Evolutionary conservation across 2,888 invertebrate genomes (phyloP).

Genomic region (Apotomis turbidana): DNA sequence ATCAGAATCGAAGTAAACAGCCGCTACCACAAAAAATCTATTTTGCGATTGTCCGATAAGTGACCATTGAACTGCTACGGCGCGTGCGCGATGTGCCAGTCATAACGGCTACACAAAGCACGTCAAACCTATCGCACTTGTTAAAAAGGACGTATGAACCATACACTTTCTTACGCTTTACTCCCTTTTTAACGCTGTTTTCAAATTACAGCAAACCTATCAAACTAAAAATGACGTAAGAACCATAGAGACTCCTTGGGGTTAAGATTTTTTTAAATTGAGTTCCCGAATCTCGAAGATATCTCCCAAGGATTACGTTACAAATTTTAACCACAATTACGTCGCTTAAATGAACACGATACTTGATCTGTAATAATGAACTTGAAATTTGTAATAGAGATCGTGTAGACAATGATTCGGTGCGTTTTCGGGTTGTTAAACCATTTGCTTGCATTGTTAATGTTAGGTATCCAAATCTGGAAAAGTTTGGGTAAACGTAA

Average conservation of each 20-base stretch:
- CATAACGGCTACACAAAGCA: constrained; percentile 77
- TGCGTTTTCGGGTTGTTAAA: constrained; percentile 45
- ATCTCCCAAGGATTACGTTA: constrained; percentile 78
- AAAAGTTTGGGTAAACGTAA: no score
- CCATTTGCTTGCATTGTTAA: constrained; percentile 19
- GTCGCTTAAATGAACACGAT: constrained; percentile 65
- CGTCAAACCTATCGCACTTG: constrained; percentile 52
- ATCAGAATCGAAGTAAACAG: constrained; percentile 43
- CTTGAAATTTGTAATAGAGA: constrained; percentile 60
- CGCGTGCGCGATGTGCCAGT: constrained; percentile 78
- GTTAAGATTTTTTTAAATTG: no score
- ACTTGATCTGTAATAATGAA: constrained; percentile 70
- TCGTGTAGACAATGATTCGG: constrained; percentile 47
- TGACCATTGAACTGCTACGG: constrained; percentile 68
- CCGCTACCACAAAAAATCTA: constrained; percentile 59
- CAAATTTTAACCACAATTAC: constrained; percentile 77
- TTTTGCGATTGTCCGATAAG: constrained; percentile 60
- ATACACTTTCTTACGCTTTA: background rate
- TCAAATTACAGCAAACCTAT: no score
- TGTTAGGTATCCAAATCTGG: background rate
- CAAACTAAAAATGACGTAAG: no score
- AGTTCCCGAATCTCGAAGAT: constrained; percentile 67
- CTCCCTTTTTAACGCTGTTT: background rate
- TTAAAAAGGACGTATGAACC: constrained; percentile 12
- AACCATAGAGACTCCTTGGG: no score